These are phyloP conservation scores for Agrochola circellaris DNA, from an alignment of 2,888 invertebrate species.

Conservation along the genomic window DNA sequence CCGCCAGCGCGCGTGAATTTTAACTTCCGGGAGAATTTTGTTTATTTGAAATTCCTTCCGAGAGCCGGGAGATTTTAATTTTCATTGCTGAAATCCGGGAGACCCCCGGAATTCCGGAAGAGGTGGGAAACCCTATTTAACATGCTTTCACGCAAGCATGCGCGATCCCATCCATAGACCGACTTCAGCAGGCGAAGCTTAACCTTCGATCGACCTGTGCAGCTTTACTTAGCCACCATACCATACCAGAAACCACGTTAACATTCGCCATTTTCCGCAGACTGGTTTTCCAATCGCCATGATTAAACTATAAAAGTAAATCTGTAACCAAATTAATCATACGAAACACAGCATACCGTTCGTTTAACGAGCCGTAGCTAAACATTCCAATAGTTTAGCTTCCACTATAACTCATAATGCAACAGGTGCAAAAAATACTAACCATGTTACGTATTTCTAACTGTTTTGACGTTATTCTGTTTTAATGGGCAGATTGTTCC, in stretches of 20 bases:
- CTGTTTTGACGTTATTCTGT: conserved; percentile 51
- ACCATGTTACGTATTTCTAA: conserved; percentile 41
- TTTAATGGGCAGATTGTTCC: conserved; percentile 37
- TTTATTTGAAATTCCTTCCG: no score
- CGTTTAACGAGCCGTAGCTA: conserved; percentile 34
- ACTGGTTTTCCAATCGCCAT: conserved; percentile 1
- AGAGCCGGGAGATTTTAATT: no score
- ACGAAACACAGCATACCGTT: conserved; percentile 26
- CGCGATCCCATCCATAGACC: no score
- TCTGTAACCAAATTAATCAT: conserved; percentile 11
- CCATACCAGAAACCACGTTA: neutral
- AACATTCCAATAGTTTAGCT: conserved; percentile 49
- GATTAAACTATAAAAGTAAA: conserved; percentile 23
- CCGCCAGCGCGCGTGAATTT: no score
- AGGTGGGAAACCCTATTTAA: no score
- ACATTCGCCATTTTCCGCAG: neutral
- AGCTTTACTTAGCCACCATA: no score
- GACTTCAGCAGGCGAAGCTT: no score
- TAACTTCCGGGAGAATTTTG: no score
- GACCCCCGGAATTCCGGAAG: no score
- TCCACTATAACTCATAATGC: conserved; percentile 45
- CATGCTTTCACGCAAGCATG: no score
- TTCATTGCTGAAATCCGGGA: no score
- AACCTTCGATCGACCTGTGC: no score
- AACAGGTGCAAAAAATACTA: conserved; percentile 54